Percentiles rank a stretch among this genome's conserved stretches.
phyloP scores from a whole-genome alignment of 1,140 invertebrate species.

The Meloidogyne hapla region DNA sequence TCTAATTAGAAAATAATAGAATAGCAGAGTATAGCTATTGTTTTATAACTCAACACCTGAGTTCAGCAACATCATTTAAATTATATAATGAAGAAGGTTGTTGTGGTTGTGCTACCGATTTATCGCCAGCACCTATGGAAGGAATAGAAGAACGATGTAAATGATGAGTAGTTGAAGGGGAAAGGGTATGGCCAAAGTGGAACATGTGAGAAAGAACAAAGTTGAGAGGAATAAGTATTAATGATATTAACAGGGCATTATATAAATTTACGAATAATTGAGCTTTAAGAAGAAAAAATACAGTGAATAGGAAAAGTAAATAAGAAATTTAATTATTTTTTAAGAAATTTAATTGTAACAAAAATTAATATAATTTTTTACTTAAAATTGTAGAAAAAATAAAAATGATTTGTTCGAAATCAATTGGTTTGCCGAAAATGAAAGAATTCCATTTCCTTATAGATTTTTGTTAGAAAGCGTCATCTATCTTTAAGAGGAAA shows the following conservation, averaged over 20 bases:
- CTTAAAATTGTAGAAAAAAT: neutral
- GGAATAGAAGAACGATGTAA: slow-evolving; percentile 3
- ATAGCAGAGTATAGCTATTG: neutral
- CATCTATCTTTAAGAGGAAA: neutral
- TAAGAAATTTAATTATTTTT: no score
- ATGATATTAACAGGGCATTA: neutral
- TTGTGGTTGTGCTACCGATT: neutral
- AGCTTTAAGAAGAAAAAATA: no score
- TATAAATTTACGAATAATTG: neutral
- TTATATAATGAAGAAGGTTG: neutral
- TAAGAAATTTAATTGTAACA: neutral
- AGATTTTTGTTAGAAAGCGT: neutral
- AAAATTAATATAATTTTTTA: neutral
- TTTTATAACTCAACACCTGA: neutral
- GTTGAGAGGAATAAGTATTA: neutral
- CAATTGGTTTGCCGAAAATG: slow-evolving; percentile 1
- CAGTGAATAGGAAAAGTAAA: no score
- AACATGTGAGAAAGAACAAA: neutral
- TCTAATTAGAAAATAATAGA: neutral
- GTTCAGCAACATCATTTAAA: slow-evolving; percentile 3
- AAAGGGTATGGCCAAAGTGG: neutral
- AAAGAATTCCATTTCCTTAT: neutral
- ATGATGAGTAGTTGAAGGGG: neutral
- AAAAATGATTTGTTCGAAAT: neutral
- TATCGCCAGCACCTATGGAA: neutral